Conservation (phyloP, 1,140 invertebrate genomes). For the Lepidurus couesii region DNA sequence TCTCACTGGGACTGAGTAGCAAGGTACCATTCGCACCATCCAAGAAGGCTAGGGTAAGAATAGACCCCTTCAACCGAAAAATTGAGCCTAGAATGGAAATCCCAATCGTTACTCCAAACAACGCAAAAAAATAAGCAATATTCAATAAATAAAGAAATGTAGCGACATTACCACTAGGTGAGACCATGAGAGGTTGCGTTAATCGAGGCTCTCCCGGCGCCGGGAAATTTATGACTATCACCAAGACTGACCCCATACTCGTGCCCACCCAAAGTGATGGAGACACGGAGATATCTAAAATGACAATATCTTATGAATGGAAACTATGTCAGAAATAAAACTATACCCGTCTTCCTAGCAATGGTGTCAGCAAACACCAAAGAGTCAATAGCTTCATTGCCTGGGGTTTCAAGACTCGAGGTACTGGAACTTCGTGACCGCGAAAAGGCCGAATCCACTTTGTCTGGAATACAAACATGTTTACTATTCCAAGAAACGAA, state of each 20-base stretch:
- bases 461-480: constrained; percentile 60
- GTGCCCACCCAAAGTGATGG: constrained; percentile 95
- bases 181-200: constrained; percentile 81
- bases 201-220: constrained; percentile 66
- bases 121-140: neutral
- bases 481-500: neutral
- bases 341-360: constrained; percentile 81
- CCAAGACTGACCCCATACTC: constrained; percentile 87
- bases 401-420: constrained; percentile 94
- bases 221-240: constrained; percentile 80
- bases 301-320: constrained; percentile 15
- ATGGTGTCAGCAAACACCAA: constrained; percentile 93
- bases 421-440: constrained; percentile 92
- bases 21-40: constrained; percentile 79
- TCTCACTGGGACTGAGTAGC: constrained; percentile 74
- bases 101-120: neutral
- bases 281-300: constrained; percentile 63
- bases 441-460: constrained; percentile 91
- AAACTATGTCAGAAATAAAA: constrained; percentile 32
- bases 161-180: constrained; percentile 69
- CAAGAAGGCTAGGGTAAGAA: constrained; percentile 88
- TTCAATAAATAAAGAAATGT: constrained; percentile 24
- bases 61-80: constrained; percentile 88
- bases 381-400: constrained; percentile 90
- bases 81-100: constrained; percentile 65